These are phyloP conservation scores for Stenchaetothrips biformis DNA, from an alignment of 2,888 invertebrate species.

Conservation along the genomic window DNA sequence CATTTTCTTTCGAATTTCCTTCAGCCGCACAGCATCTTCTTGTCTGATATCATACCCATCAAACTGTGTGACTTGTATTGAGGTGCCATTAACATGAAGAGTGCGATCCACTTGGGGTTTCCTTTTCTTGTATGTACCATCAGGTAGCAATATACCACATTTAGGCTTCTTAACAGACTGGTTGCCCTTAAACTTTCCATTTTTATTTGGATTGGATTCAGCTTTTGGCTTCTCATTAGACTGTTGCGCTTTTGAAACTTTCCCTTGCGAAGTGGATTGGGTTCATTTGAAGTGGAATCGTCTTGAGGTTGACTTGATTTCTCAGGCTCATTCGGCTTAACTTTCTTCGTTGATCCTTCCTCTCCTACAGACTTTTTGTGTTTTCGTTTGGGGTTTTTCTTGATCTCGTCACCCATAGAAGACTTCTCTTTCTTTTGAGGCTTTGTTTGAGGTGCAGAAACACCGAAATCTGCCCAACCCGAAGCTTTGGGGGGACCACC, in stretches of 20 bases:
- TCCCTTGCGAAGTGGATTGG: slow-evolving; percentile 25
- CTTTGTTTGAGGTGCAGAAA: not conserved
- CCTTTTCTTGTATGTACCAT: slow-evolving; percentile 42
- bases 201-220: slow-evolving; percentile 27
- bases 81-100: slow-evolving; percentile 59
- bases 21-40: slow-evolving; percentile 62
- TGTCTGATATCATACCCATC: slow-evolving; percentile 69
- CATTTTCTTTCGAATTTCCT: slow-evolving; percentile 58
- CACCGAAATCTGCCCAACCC: not conserved
- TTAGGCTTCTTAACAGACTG: slow-evolving; percentile 43
- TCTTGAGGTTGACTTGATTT: no score
- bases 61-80: slow-evolving; percentile 57
- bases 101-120: slow-evolving; percentile 47
- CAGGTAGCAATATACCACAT: slow-evolving; percentile 43
- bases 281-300: not conserved
- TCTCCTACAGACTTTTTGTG: slow-evolving; percentile 29
- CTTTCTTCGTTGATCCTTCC: slow-evolving; percentile 35
- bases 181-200: slow-evolving; percentile 39
- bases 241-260: slow-evolving; percentile 33
- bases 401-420: not conserved
- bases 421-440: not conserved
- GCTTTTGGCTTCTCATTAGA: slow-evolving; percentile 25
- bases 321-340: not conserved
- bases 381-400: not conserved
- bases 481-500: not conserved